Conservation (phyloP, 1,140 invertebrate genomes). For the Neodiprion virginianus region DNA sequence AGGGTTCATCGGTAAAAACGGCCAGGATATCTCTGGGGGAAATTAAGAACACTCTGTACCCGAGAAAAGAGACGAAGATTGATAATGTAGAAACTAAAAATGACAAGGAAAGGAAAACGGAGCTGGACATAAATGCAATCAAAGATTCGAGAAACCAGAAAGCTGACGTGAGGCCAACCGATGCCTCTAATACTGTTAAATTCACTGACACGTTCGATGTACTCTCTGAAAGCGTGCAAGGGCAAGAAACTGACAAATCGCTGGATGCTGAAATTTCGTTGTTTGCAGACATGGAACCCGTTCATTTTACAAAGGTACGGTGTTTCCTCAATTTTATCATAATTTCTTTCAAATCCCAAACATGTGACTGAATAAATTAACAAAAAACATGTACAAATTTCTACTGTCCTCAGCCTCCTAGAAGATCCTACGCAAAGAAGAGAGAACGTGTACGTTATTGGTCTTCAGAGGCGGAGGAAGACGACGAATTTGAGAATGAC, state of each 20-base stretch:
- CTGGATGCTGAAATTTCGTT: slow-evolving; percentile 31
- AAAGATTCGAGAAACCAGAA: slow-evolving; percentile 11
- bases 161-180: slow-evolving; percentile 15
- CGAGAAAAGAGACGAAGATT: slow-evolving; percentile 17
- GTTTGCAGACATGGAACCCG: slow-evolving; percentile 47
- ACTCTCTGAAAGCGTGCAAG: slow-evolving; percentile 27
- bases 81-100: slow-evolving; percentile 20
- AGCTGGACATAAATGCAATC: slow-evolving; percentile 13
- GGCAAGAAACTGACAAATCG: slow-evolving; percentile 5
- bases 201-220: slow-evolving; percentile 51
- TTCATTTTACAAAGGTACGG: slow-evolving; percentile 44
- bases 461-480: slow-evolving; percentile 28
- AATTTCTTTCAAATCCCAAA: neutral
- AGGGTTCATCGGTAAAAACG: neutral
- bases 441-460: slow-evolving; percentile 24
- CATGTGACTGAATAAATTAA: neutral
- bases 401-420: slow-evolving; percentile 42
- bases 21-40: slow-evolving; percentile 32
- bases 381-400: slow-evolving; percentile 18
- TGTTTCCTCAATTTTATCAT: neutral
- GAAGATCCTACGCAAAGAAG: slow-evolving; percentile 48
- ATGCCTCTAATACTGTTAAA: slow-evolving; percentile 3
- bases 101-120: neutral
- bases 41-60: slow-evolving; percentile 32
- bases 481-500: neutral